Base-by-base conservation (phyloP, 1,140 invertebrate species). In the Camponotus floridanus region DNA sequence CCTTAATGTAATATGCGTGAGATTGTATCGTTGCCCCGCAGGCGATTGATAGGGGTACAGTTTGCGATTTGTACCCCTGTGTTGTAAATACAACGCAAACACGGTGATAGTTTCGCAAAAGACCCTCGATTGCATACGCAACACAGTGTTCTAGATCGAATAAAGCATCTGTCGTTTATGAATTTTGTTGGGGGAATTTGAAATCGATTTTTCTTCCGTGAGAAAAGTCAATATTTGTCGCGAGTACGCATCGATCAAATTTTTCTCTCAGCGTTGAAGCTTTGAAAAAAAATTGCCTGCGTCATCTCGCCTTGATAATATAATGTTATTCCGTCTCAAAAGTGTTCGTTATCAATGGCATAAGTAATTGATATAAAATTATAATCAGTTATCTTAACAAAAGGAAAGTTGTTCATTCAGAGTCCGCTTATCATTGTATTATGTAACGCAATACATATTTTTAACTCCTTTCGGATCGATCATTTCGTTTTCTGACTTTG, bases 291-390 rank as follows among this genome's bases (percentile, higher is more conserved):
- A 26, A 8, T 1, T 26, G 21, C 39, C 31, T 31, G 21, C 15
- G 8, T 3, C 4, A 21, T 36, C 31, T 55, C 26, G 26, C 68
- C 26, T 39, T 13, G 8, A 55, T 26, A 55, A 21, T 21, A 18
- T 39, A 15, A 21, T 39, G 8, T 26, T 62, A 26, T 64, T 18
- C 2, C n/a, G 8, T 21, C 42, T 39, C 3, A 9, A 36, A 67
- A 21, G 13, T 26, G 5, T 68, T 70, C 39, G 3, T 57, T 55
- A 55, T 55, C 45, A 39, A 13, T 26, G 13, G 5, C 6, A 48
- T 13, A 8, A 48, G 13, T 68, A 36, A 79, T 48, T 68, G 13
- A 79, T 68, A 68, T n/a, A 15, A 45, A 39, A 39, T 79, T 68
- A 13, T 39, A 55, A 68, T 68, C 7, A 8, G 15, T 48, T 36